These are phyloP conservation scores for Peromyscus aztecus DNA, from an alignment of 2,797 vertebrate species.

Conservation along the genomic window DNA sequence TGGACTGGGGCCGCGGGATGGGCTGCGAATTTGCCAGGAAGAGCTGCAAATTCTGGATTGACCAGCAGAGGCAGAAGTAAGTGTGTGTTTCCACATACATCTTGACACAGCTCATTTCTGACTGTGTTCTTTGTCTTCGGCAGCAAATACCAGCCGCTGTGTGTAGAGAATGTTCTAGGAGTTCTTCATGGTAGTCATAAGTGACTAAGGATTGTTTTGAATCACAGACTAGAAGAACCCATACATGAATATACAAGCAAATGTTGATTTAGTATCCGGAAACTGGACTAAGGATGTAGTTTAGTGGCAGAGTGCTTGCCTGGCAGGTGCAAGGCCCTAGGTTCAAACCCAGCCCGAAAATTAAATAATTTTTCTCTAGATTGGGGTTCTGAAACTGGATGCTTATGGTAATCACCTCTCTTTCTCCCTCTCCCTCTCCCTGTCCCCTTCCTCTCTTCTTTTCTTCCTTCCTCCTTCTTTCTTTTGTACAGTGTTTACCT, in stretches of 20 bases:
- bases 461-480: background rate
- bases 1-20: conserved; percentile 96
- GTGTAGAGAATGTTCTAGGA: background rate
- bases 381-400: background rate
- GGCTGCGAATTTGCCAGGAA: conserved; percentile 98
- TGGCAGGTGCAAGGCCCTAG: background rate
- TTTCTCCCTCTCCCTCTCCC: background rate
- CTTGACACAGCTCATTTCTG: conserved; percentile 13
- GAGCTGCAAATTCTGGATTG: conserved; percentile 99
- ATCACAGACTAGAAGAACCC: background rate
- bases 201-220: conserved; percentile 3
- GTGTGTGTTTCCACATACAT: conserved; percentile 33
- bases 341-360: background rate
- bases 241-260: background rate
- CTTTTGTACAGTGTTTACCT: background rate
- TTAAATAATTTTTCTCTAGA: background rate
- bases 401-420: background rate
- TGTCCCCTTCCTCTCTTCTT: background rate
- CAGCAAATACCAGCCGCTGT: background rate
- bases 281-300: background rate
- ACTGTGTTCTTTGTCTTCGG: conserved; percentile 37
- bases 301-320: background rate
- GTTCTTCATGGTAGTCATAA: background rate
- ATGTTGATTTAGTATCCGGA: background rate
- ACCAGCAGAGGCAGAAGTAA: conserved; percentile 93